Evolutionary conservation across 2,888 invertebrate genomes (phyloP), one percentile per base, ranked within the genome.

Genomic region (Stenchaetothrips biformis): DNA sequence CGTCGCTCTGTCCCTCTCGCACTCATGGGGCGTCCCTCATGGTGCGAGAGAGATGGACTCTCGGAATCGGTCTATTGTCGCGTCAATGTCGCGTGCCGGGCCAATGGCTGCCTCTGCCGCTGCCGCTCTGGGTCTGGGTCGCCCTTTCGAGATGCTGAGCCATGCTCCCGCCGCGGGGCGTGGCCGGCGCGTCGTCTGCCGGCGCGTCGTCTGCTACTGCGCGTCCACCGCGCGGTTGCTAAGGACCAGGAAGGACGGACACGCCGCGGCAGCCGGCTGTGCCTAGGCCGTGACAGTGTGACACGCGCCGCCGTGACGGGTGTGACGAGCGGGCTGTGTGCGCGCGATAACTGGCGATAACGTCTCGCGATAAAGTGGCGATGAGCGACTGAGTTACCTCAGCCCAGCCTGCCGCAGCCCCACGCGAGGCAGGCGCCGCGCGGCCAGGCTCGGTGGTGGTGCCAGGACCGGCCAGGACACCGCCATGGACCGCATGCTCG

Each of bases 401-500:
- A 37, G 37, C 37, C 2, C 37, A 37, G 37, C 37, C 37, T 4
- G 37, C 37, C 37, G 37, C 37, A 37, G 37, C 37, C 37, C 37
- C 4, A 1, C 37, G 37, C 37, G 37, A 37, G 37, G 37, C 37
- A 1, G 37, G 37, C 2, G 67, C 67, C 37, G 37, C 1, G 37
- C 37, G 37, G 37, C 37, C 1, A 37, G 37, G 37, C 37, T 2
- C 37, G 37, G 37, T 37, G 37, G 37, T 37, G 13, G 53, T 16
- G 53, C 53, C 53, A 1, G 2, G 53, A 2, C 2, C 13, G 0
- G 7, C 67, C 21, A 11, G 8, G 67, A 1, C 25, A 21, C 21
- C 11, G 25, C 21, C 67, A 74, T 74, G 67, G 67, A 74, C 67
- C 67, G 67, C 67, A 25, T 74, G 67, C 67, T 74, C 21, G 67